Conservation (phyloP, 1,140 invertebrate genomes). For the Diabrotica undecimpunctata region DNA sequence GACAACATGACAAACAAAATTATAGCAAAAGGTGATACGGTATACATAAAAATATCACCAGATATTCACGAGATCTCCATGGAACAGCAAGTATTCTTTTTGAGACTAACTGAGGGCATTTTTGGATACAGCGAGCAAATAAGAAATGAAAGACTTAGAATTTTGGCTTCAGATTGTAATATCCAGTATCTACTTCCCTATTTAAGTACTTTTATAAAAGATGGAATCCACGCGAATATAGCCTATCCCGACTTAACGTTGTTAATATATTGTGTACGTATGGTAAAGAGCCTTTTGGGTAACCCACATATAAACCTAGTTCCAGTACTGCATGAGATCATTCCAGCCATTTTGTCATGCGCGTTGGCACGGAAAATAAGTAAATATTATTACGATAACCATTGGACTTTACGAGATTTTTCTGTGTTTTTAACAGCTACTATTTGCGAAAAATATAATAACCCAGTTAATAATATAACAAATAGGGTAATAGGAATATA, state of each 20-base stretch:
- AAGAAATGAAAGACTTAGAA: constrained; percentile 27
- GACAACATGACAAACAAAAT: constrained; percentile 11
- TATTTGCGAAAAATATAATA: constrained; percentile 28
- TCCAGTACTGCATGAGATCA: constrained; percentile 26
- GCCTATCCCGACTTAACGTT: constrained; percentile 33
- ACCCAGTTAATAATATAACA: constrained; percentile 32
- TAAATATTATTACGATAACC: constrained; percentile 36
- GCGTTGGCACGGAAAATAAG: constrained; percentile 31
- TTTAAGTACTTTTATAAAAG: constrained; percentile 32
- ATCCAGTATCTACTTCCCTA: constrained; percentile 29
- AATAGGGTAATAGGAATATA: constrained; percentile 29
- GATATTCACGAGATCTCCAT: constrained; percentile 28
- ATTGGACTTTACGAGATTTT: constrained; percentile 37
- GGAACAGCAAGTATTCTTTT: constrained; percentile 34
- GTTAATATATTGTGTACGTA: constrained; percentile 34
- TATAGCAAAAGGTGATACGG: constrained; percentile 28
- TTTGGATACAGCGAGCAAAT: constrained; percentile 37
- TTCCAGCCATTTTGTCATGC: constrained; percentile 33
- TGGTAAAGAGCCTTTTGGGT: constrained; percentile 31
- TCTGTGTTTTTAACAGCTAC: constrained; percentile 27
- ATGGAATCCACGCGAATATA: constrained; percentile 32
- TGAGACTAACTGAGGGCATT: constrained; percentile 31
- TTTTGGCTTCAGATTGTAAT: constrained; percentile 29
- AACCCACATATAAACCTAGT: constrained; percentile 29
- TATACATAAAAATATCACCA: constrained; percentile 30